phyloP scores from a whole-genome alignment of 2,797 vertebrate species.

The Manis pentadactyla region DNA sequence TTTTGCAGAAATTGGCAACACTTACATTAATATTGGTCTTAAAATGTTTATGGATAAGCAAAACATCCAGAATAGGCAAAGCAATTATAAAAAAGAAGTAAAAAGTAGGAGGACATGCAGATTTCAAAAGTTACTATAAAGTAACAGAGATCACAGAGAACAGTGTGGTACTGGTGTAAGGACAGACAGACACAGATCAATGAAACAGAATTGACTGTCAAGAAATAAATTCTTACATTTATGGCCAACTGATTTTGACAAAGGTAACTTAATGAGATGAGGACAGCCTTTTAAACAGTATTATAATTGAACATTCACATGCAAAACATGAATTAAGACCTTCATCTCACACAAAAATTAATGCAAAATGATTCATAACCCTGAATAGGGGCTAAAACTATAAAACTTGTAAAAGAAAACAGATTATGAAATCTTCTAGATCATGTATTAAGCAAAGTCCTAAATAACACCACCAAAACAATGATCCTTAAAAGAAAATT shows the following conservation, averaged over 20 bases:
- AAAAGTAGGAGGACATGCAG: neutral
- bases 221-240: conserved; percentile 4
- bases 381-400: conserved; percentile 14
- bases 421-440: neutral
- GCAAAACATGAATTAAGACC: neutral
- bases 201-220: neutral
- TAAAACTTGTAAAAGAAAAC: neutral
- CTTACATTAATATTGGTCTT: neutral
- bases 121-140: conserved; percentile 16
- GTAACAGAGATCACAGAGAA: neutral
- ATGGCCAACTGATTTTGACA: neutral
- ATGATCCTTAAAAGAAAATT: neutral
- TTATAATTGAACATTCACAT: neutral
- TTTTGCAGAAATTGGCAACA: neutral
- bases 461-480: neutral
- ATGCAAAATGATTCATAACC: conserved; percentile 30
- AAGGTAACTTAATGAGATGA: neutral
- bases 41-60: neutral
- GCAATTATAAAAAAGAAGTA: neutral
- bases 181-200: neutral
- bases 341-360: neutral
- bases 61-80: neutral
- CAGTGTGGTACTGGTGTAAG: neutral
- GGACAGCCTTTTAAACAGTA: neutral
- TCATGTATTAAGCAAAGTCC: neutral